Evolutionary conservation across 2,888 invertebrate species (phyloP).

Genomic region (Philaethria dido): DNA sequence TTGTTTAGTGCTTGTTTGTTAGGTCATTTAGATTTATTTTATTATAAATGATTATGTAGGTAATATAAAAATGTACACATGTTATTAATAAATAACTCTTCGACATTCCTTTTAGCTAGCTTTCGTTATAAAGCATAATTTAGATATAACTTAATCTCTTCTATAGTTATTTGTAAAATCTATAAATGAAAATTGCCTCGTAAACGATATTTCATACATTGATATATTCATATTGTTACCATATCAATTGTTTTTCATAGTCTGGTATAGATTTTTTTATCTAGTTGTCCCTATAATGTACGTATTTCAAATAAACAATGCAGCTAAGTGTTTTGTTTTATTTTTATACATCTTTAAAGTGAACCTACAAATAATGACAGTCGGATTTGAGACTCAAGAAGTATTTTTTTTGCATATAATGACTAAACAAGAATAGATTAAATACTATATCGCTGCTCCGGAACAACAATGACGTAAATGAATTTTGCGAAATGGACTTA

Average conservation of each 20-base stretch:
- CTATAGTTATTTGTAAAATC: conserved; percentile 37
- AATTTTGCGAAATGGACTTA: too few species aligned
- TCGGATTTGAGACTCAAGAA: too few species aligned
- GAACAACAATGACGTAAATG: too few species aligned
- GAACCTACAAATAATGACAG: too few species aligned
- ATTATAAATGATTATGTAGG: conserved; percentile 23
- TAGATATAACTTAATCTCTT: conserved; percentile 39
- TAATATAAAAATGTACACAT: conserved; percentile 18
- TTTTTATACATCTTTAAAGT: conserved; percentile 38
- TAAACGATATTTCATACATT: conserved; percentile 54
- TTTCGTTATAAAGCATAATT: conserved; percentile 30
- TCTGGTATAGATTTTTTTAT: conserved; percentile 77
- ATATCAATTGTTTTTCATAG: conserved; percentile 80
- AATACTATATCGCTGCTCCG: too few species aligned
- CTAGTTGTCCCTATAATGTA: conserved; percentile 69
- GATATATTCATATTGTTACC: conserved; percentile 71
- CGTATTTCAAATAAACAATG: conserved; percentile 77
- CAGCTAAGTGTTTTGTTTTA: conserved; percentile 62
- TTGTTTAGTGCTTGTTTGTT: conserved; percentile 24
- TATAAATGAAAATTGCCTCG: conserved; percentile 37
- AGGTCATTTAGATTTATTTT: conserved; percentile 20
- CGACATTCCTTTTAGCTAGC: conserved; percentile 38
- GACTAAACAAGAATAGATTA: too few species aligned
- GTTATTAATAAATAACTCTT: conserved; percentile 26
- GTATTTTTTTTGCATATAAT: too few species aligned